Base-by-base conservation (phyloP, 1,140 invertebrate genomes). In the Lepidurus packardi region DNA sequence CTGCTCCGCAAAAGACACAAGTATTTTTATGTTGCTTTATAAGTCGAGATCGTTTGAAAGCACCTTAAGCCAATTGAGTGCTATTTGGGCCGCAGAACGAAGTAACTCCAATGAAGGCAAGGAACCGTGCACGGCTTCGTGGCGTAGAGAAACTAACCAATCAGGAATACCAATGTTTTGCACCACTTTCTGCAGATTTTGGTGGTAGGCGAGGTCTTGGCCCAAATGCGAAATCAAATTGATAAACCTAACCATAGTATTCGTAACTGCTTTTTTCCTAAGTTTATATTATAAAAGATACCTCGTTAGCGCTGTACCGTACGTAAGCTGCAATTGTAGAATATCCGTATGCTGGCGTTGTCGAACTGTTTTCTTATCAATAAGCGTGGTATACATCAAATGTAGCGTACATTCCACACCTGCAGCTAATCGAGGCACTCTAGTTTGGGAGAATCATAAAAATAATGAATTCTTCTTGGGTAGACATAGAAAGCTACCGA, bases 351-450 rank as follows among this genome's bases (percentile, higher is more conserved):
- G 47, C 78, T 82, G 6, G 43, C 82, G 13, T 81, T 79, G 47
- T 83, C 84, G 76, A 84, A 84, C 45, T 80, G 81, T 73, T 80
- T 84, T 81, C 82, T 84, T 76, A 79, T 89, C 87, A 78, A 85
- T 81, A 1, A 88, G 75, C 25, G 83, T 84, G 4, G 90, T 90
- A 85, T 91, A 88, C n/a, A 91, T 82, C 65, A 92, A 83, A 24
- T 85, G 86, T 43, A 91, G 82, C 4, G 90, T 91, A 25, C 90
- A 90, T 82, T 92, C 90, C 25, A 91, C 87, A 2, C 90, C 90
- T 42, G 89, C 87, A 13, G 90, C 89, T 79, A 92, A 82, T 79
- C 88, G 87, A n/a, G 89, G 88, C 78, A 88, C 87, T 79, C 91
- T 86, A 34, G 0, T 34, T 34, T 34, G 34, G 34, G 2, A 34